phyloP scores from a whole-genome alignment of 2,797 vertebrate species.

The Pygocentrus nattereri region DNA sequence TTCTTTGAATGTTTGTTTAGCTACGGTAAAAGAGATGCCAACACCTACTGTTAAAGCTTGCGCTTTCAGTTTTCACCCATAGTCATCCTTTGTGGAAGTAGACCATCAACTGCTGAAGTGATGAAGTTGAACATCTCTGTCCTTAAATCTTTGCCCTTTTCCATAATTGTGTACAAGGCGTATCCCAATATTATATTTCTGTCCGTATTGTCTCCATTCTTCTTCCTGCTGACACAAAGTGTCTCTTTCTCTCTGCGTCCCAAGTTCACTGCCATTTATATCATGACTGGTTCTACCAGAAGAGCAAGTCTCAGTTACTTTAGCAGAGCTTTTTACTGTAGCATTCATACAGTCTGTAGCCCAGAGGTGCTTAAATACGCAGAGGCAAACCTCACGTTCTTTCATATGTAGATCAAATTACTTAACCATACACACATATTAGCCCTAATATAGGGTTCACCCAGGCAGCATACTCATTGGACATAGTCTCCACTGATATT shows the following conservation, averaged over 20 bases:
- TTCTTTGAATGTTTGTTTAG: background rate
- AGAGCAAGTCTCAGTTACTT: conserved; percentile 39
- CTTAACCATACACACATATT: no score
- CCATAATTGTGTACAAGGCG: conserved; percentile 26
- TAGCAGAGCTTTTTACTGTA: background rate
- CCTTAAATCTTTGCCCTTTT: background rate
- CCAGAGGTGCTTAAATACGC: background rate
- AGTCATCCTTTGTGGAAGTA: background rate
- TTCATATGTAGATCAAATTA: background rate
- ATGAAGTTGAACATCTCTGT: background rate
- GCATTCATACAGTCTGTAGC: background rate
- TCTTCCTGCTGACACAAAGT: conserved; percentile 37
- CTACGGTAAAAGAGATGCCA: background rate
- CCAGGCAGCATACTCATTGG: no score
- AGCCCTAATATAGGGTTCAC: background rate
- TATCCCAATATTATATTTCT: conserved; percentile 46
- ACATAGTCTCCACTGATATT: no score
- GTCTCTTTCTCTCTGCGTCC: conserved; percentile 30
- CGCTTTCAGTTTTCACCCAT: conserved; percentile 10
- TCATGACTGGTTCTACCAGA: conserved; percentile 59
- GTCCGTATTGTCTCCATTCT: conserved; percentile 22
- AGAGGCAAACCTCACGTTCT: background rate
- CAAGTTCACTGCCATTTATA: conserved; percentile 24
- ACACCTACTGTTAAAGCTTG: conserved; percentile 7
- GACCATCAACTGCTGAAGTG: background rate